Evolutionary conservation across 2,888 invertebrate genomes (phyloP).

Genomic region (Aproaerema taeniolella): DNA sequence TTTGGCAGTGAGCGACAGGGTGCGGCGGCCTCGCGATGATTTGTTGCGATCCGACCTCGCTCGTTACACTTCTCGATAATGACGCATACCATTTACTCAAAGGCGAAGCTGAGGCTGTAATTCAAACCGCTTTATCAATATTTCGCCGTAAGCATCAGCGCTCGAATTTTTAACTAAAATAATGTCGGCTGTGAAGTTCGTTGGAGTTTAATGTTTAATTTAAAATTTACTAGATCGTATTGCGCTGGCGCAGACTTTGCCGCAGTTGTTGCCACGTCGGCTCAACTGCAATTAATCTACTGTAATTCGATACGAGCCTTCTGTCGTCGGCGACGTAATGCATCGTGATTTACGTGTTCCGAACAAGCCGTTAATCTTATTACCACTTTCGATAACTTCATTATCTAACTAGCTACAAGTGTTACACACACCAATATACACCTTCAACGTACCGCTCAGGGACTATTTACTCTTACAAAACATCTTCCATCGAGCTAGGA

Average conservation of each 20-base stretch:
- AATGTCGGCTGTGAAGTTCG: constrained; percentile 23
- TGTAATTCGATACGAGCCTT: constrained; percentile 69
- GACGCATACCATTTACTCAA: constrained; percentile 62
- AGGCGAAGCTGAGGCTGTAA: constrained; percentile 46
- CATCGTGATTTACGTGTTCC: constrained; percentile 71
- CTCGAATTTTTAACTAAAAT: constrained; percentile 32
- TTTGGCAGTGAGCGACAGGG: constrained; percentile 68
- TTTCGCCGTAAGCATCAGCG: constrained; percentile 40
- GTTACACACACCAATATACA: constrained; percentile 48
- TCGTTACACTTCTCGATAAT: constrained; percentile 62
- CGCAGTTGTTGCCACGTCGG: constrained; percentile 51
- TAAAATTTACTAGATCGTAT: constrained; percentile 23
- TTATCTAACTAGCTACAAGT: constrained; percentile 50
- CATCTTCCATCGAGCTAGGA: constrained; percentile 42
- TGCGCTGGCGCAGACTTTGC: constrained; percentile 41
- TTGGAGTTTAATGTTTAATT: constrained; percentile 15
- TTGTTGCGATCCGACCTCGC: constrained; percentile 55
- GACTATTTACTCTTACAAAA: constrained; percentile 40
- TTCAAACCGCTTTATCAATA: constrained; percentile 47
- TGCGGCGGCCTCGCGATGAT: constrained; percentile 46
- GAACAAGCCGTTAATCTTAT: constrained; percentile 73
- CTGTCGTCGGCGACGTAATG: constrained; percentile 72
- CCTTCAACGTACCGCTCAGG: constrained; percentile 42
- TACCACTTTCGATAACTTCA: constrained; percentile 76
- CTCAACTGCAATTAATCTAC: constrained; percentile 67